A percentile compares a stretch with the other conserved stretches of the same genome.
Conservation (phyloP, 2,797 vertebrate genomes). For the Epinephelus awoara region DNA sequence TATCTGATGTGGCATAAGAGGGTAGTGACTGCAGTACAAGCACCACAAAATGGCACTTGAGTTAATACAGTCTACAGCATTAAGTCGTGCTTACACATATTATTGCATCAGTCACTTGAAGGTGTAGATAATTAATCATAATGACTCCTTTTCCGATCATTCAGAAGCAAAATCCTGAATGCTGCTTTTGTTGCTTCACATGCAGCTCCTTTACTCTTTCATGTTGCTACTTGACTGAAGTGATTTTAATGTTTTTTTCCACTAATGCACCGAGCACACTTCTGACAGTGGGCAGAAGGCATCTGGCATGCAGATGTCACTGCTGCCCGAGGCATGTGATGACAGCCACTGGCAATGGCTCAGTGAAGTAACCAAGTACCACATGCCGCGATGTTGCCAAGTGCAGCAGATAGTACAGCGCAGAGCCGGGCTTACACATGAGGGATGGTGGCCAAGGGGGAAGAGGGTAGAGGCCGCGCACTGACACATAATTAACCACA, state of each 20-base stretch:
- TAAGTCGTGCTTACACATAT: not conserved
- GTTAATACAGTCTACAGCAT: not conserved
- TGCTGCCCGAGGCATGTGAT: conserved; percentile 66
- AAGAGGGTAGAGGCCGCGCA: conserved; percentile 16
- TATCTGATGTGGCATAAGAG: too few relatives aligned
- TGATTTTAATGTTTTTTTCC: conserved; percentile 54
- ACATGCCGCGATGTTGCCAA: conserved; percentile 60
- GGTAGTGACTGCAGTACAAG: too few relatives aligned
- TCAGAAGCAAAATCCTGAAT: not conserved
- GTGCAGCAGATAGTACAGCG: conserved; percentile 57
- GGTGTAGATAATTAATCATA: not conserved
- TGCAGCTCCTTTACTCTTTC: conserved; percentile 17
- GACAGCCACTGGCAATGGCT: conserved; percentile 73
- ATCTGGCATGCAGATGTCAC: conserved; percentile 82
- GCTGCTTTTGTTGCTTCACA: conserved; percentile 18
- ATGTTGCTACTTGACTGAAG: conserved; percentile 33
- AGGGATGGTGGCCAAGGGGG: conserved; percentile 8
- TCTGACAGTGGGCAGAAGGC: conserved; percentile 68
- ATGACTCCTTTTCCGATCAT: not conserved
- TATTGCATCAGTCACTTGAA: conserved; percentile 3
- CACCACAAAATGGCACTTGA: too few relatives aligned
- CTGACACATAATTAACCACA: conserved; percentile 34
- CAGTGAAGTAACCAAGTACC: conserved; percentile 64
- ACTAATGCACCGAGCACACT: conserved; percentile 52
- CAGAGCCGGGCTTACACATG: conserved; percentile 2